A percentile compares a stretch with the other conserved stretches of the same genome.
These are phyloP conservation scores for Rhinatrema bivittatum DNA, from an alignment of 2,797 vertebrate genomes.

Conservation along the genomic window DNA sequence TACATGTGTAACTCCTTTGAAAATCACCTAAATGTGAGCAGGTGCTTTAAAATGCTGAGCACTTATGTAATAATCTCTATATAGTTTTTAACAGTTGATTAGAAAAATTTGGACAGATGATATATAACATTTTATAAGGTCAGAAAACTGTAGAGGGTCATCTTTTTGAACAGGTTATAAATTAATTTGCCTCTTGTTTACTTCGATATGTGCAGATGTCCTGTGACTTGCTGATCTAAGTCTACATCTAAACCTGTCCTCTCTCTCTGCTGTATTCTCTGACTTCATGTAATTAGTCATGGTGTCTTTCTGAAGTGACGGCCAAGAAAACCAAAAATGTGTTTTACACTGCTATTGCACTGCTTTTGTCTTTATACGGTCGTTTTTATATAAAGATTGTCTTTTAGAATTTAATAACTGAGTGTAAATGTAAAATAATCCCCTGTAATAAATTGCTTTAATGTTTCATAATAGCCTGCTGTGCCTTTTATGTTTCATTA, in stretches of 20 bases:
- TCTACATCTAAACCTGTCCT: conserved; percentile 16
- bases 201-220: conserved; percentile 15
- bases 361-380: conserved; percentile 50
- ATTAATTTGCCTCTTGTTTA: conserved; percentile 16
- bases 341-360: conserved; percentile 43
- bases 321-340: conserved; percentile 41
- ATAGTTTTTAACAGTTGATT: no score
- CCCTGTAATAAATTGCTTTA: conserved; percentile 11
- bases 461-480: background rate
- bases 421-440: conserved; percentile 30
- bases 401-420: conserved; percentile 57
- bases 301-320: conserved; percentile 30
- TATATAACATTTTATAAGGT: no score
- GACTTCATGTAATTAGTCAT: conserved; percentile 4
- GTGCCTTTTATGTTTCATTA: background rate
- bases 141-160: no score
- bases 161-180: no score
- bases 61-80: no score
- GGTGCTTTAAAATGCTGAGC: no score
- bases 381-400: conserved; percentile 57
- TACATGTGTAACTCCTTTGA: no score
- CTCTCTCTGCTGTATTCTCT: conserved; percentile 17
- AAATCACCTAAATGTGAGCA: no score
- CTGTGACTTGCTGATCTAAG: conserved; percentile 29
- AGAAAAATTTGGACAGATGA: no score